Evolutionary conservation across 2,888 invertebrate species (phyloP).

Genomic region (Heliconius ethilla): DNA sequence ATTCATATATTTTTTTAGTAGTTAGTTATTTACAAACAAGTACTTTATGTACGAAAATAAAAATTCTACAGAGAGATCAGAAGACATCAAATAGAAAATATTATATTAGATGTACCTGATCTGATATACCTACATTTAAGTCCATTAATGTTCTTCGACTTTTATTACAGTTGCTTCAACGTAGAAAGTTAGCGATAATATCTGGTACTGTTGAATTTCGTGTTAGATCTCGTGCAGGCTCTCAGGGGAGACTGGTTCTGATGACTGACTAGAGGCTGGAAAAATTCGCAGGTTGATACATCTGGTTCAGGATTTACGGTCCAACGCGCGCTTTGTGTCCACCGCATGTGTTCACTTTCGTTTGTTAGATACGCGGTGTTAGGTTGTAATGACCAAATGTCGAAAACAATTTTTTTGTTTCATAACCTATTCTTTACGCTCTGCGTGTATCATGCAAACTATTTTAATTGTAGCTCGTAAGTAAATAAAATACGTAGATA

Average conservation of each 20-base stretch:
- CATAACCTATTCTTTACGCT: constrained; percentile 40
- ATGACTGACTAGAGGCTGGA: constrained; percentile 40
- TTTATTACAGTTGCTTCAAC: constrained; percentile 63
- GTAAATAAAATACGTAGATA: neutral
- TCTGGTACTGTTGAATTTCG: constrained; percentile 42
- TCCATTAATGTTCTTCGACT: constrained; percentile 60
- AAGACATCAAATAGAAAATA: constrained; percentile 5
- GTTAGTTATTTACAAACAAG: neutral
- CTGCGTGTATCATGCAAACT: constrained; percentile 34
- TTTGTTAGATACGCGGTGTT: constrained; percentile 57
- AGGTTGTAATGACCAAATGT: constrained; percentile 41
- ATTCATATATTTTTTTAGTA: neutral
- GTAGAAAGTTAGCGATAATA: constrained; percentile 54
- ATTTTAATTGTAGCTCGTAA: constrained; percentile 25
- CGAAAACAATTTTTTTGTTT: constrained; percentile 39
- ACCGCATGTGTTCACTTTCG: constrained; percentile 67
- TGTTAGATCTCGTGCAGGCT: constrained; percentile 35
- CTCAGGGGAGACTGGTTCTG: constrained; percentile 40
- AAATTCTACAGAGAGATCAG: neutral
- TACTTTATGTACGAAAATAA: neutral
- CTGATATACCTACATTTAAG: constrained; percentile 48
- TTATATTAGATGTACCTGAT: constrained; percentile 59
- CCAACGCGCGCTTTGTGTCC: constrained; percentile 70
- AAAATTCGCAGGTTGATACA: constrained; percentile 47
- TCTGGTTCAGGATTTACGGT: constrained; percentile 70